phyloP scores from a whole-genome alignment of 2,113 vertebrate genomes.

The Stegastes partitus region DNA sequence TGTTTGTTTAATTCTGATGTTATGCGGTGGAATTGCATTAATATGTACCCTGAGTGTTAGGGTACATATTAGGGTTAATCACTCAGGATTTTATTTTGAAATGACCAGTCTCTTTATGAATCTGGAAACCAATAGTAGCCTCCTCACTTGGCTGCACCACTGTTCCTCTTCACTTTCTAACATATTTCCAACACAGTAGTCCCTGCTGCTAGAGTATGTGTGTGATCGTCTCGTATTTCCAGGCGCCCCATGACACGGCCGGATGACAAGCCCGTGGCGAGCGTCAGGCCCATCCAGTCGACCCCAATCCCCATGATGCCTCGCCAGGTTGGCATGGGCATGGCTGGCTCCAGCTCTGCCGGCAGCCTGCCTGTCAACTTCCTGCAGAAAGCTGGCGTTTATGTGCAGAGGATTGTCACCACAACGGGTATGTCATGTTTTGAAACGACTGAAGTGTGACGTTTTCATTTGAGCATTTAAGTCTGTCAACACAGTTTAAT shows the following conservation, averaged over 20 bases:
- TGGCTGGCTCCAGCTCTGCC: constrained; percentile 88
- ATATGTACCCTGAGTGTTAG: too few relatives aligned
- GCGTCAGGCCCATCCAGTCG: constrained; percentile 96
- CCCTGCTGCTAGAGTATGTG: not conserved
- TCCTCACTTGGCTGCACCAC: not conserved
- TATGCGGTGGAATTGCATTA: not conserved
- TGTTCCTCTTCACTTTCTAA: not conserved
- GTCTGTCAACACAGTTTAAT: constrained; percentile 1
- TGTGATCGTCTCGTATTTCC: constrained; percentile 43
- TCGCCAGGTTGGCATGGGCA: constrained; percentile 90
- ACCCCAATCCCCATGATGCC: constrained; percentile 99
- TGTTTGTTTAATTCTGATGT: not conserved
- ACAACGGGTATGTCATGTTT: constrained; percentile 88
- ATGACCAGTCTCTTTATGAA: too few relatives aligned
- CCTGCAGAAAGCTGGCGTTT: constrained; percentile 95
- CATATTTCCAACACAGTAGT: not conserved
- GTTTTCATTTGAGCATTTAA: not conserved
- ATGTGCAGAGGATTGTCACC: constrained; percentile 97
- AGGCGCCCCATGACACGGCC: constrained; percentile 91
- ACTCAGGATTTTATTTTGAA: too few relatives aligned
- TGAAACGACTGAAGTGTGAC: not conserved
- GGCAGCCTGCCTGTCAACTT: constrained; percentile 95
- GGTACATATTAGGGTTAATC: too few relatives aligned
- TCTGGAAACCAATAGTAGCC: too few relatives aligned
- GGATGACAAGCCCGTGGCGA: constrained; percentile 97